phyloP scores from a whole-genome alignment of 2,888 invertebrate species.

The Linnaemya tessellans region DNA sequence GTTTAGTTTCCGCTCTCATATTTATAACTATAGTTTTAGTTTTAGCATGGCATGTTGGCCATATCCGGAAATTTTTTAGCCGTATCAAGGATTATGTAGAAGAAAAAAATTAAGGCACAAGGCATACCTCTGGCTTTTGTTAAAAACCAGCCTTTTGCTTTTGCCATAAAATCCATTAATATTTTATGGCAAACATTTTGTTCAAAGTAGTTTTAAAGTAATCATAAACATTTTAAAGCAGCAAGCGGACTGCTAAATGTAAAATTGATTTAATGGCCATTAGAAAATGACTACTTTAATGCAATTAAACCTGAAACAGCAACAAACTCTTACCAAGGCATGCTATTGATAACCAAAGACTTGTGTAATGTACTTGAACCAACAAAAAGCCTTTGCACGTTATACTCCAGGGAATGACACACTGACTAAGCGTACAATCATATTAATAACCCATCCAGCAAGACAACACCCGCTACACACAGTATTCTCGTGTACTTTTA shows the following conservation, averaged over 20 bases:
- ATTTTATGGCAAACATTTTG: slow-evolving; percentile 59
- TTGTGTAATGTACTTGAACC: slow-evolving; percentile 17
- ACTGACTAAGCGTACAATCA: slow-evolving; percentile 79
- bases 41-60: slow-evolving; percentile 63
- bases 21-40: slow-evolving; percentile 40
- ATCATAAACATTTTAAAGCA: slow-evolving; percentile 49
- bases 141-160: slow-evolving; percentile 11
- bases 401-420: slow-evolving; percentile 79
- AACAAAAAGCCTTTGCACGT: slow-evolving; percentile 74
- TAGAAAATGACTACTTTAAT: slow-evolving; percentile 52
- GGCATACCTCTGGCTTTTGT: slow-evolving; percentile 20
- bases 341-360: slow-evolving; percentile 39
- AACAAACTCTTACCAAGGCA: slow-evolving; percentile 31
- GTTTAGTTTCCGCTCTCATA: slow-evolving; percentile 22
- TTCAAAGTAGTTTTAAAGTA: slow-evolving; percentile 37
- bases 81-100: slow-evolving; percentile 48
- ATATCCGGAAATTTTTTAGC: slow-evolving; percentile 67
- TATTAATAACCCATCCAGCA: slow-evolving; percentile 78
- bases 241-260: slow-evolving; percentile 14
- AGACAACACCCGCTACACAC: slow-evolving; percentile 69
- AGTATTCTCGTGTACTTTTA: slow-evolving; percentile 13
- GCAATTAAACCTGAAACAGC: slow-evolving; percentile 34
- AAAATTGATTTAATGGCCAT: slow-evolving; percentile 61
- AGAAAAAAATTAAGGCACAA: background rate
- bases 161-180: slow-evolving; percentile 51